Conservation (phyloP, 2,888 invertebrate species). For the Cheilosia vernalis region DNA sequence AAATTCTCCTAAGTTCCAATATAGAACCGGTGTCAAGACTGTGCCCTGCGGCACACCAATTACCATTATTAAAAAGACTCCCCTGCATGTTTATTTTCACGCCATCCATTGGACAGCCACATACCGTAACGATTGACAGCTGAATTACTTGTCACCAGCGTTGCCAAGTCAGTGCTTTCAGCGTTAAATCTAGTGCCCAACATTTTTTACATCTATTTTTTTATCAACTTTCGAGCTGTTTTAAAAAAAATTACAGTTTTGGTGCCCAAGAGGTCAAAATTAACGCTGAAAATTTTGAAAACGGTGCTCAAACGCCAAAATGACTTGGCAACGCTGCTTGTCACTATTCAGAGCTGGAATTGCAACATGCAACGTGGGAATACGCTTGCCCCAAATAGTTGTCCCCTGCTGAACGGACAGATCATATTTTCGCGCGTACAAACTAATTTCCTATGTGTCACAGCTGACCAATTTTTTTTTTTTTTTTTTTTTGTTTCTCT, state of each 20-base stretch:
- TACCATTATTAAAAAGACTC: slow-evolving; percentile 5
- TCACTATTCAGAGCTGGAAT: slow-evolving; percentile 38
- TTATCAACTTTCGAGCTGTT: no score
- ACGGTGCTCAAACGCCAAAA: no score
- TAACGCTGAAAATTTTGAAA: no score
- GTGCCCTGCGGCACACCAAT: slow-evolving; percentile 34
- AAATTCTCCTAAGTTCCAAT: slow-evolving; percentile 7
- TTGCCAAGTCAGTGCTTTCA: no score
- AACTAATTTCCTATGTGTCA: slow-evolving; percentile 60
- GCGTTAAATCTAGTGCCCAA: no score
- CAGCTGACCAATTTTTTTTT: slow-evolving; percentile 63
- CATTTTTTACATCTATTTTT: no score
- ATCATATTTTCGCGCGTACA: slow-evolving; percentile 24
- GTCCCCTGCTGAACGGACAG: background rate
- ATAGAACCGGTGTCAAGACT: slow-evolving; percentile 14
- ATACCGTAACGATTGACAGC: slow-evolving; percentile 39
- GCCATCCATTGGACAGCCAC: background rate
- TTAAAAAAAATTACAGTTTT: no score
- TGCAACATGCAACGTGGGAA: slow-evolving; percentile 57
- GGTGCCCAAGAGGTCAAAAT: no score
- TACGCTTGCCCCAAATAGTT: slow-evolving; percentile 41
- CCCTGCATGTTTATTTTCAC: slow-evolving; percentile 14
- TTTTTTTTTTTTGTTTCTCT: background rate
- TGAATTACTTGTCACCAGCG: slow-evolving; percentile 33
- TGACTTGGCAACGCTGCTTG: no score